A percentile compares a stretch with the other conserved stretches of the same genome.
Evolutionary conservation across 2,113 vertebrate genomes (phyloP).

Genomic region (Erythrolamprus reginae): DNA sequence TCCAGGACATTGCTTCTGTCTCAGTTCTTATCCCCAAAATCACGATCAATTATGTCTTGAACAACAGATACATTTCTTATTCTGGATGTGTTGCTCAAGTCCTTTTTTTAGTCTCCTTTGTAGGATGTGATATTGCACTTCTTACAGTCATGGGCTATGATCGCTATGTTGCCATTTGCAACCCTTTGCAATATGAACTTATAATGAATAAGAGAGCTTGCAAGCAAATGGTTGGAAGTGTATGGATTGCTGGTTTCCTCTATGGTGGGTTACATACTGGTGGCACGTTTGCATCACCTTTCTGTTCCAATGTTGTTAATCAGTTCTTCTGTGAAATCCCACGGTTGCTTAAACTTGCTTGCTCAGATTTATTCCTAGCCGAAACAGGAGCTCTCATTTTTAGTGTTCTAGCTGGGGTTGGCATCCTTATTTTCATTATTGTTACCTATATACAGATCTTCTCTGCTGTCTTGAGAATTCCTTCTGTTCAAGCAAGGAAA

Average conservation of each 20-base stretch:
- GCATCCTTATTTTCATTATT: not conserved
- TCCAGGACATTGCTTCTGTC: not conserved
- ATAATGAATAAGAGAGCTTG: not conserved
- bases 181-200: not conserved
- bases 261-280: not conserved
- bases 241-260: not conserved
- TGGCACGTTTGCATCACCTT: not conserved
- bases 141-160: not conserved
- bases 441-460: not conserved
- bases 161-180: not conserved
- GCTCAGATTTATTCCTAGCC: not conserved
- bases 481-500: not conserved
- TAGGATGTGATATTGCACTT: not conserved
- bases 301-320: not conserved
- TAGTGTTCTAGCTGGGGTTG: not conserved
- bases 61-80: not conserved
- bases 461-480: not conserved
- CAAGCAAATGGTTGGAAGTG: not conserved
- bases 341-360: not conserved
- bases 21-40: not conserved
- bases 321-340: not conserved
- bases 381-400: not conserved
- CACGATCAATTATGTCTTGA: not conserved
- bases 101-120: not conserved
- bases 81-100: not conserved